A percentile compares a stretch with the other conserved stretches of the same genome.
These are phyloP conservation scores for Catotricha subobsoleta DNA, from an alignment of 2,888 invertebrate genomes.

Conservation along the genomic window DNA sequence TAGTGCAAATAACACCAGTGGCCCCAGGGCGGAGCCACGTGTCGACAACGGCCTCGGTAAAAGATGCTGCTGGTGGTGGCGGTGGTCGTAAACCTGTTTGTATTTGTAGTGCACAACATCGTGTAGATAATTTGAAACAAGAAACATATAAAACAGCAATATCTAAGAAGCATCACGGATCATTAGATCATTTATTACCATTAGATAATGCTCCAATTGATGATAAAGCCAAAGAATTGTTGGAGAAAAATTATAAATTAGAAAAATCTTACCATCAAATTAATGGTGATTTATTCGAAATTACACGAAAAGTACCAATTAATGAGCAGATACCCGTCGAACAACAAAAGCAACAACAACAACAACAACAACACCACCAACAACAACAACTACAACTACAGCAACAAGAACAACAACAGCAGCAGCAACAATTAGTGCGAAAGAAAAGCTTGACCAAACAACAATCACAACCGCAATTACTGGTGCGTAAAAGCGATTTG, in stretches of 20 bases:
- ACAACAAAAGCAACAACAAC: background rate
- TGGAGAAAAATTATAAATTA: constrained; percentile 28
- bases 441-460: constrained; percentile 8
- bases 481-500: background rate
- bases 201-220: constrained; percentile 2
- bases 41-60: constrained; percentile 20
- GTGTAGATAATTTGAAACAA: constrained; percentile 6
- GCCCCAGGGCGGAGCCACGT: constrained; percentile 15
- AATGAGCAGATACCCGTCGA: background rate
- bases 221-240: constrained; percentile 16
- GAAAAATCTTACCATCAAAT: constrained; percentile 30
- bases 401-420: background rate
- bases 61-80: constrained; percentile 21
- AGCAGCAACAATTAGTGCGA: background rate
- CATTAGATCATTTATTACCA: constrained; percentile 23
- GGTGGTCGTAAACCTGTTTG: constrained; percentile 22
- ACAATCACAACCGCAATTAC: constrained; percentile 5
- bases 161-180: constrained; percentile 24
- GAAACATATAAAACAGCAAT: constrained; percentile 11
- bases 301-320: constrained; percentile 17
- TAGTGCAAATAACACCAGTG: constrained; percentile 32
- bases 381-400: constrained; percentile 5
- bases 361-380: background rate
- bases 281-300: constrained; percentile 29
- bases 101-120: constrained; percentile 27